These are phyloP conservation scores for Pocillopora meandrina DNA, from an alignment of 92 coral and sea anemone species.

Conservation along the genomic window DNA sequence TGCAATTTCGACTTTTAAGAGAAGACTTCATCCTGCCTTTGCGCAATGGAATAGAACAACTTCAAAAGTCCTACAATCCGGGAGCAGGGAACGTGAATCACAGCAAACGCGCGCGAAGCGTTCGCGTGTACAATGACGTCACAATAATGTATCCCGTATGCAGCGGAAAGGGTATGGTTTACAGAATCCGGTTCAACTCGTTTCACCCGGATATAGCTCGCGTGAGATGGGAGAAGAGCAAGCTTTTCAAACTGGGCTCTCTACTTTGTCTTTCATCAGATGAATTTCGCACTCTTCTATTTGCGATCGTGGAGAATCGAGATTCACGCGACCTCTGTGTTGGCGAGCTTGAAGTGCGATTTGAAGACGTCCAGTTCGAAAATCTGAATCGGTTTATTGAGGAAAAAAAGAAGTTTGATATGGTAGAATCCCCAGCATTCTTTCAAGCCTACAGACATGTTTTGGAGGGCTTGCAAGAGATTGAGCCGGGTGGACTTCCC, in stretches of 20 bases:
- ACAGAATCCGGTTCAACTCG: slow-evolving; percentile 63
- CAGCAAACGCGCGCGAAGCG: background rate
- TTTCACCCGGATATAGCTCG: slow-evolving; percentile 38
- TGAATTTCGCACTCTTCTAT: slow-evolving; percentile 52
- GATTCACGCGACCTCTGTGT: slow-evolving; percentile 43
- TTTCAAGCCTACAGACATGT: slow-evolving; percentile 84
- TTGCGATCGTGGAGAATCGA: slow-evolving; percentile 85
- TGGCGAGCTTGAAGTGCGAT: slow-evolving; percentile 79
- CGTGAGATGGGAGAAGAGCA: slow-evolving; percentile 72
- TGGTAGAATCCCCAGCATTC: slow-evolving; percentile 84
- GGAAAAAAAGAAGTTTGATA: slow-evolving; percentile 56
- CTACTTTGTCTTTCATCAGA: slow-evolving; percentile 78
- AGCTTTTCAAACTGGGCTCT: slow-evolving; percentile 70
- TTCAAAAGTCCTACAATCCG: slow-evolving; percentile 26
- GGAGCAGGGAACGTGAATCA: background rate
- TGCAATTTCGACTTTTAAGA: slow-evolving; percentile 82
- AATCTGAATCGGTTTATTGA: slow-evolving; percentile 34
- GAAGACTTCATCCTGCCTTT: slow-evolving; percentile 80
- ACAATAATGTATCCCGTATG: slow-evolving; percentile 66
- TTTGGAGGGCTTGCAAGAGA: slow-evolving; percentile 64
- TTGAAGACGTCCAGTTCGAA: slow-evolving; percentile 49
- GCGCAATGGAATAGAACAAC: slow-evolving; percentile 63
- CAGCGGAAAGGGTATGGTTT: slow-evolving; percentile 60
- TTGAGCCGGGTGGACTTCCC: slow-evolving; percentile 58
- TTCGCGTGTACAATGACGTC: slow-evolving; percentile 59